These are phyloP conservation scores for Globodera rostochiensis DNA, from an alignment of 1,140 invertebrate genomes.

Conservation along the genomic window DNA sequence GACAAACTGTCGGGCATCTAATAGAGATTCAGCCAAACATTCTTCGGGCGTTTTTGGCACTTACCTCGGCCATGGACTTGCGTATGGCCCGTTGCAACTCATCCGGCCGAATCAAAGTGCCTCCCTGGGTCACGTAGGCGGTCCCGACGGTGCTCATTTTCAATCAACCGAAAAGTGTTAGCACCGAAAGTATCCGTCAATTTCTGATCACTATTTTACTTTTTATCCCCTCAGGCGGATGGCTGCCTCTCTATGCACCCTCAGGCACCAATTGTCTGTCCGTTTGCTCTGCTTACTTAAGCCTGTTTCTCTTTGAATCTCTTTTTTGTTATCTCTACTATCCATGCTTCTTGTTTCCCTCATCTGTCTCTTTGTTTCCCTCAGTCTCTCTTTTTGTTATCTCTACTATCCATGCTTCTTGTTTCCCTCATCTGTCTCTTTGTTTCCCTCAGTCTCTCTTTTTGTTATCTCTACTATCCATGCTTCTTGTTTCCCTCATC, in stretches of 20 bases:
- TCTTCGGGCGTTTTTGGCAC: not conserved
- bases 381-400: too few species aligned
- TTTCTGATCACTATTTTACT: too few species aligned
- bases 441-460: not conserved
- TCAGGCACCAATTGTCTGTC: not conserved
- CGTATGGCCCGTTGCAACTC: conserved; percentile 19
- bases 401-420: too few species aligned
- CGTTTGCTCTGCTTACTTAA: too few species aligned
- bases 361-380: not conserved
- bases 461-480: too few species aligned
- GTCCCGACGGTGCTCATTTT: not conserved
- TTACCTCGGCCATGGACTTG: conserved; percentile 6
- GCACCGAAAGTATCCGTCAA: too few species aligned
- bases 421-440: not conserved
- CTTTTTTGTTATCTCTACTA: not conserved
- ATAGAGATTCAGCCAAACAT: not conserved
- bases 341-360: not conserved
- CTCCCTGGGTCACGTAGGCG: conserved; percentile 4
- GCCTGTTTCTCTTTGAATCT: not conserved
- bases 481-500: not conserved
- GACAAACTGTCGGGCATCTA: conserved; percentile 17
- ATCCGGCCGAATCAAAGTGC: conserved; percentile 15
- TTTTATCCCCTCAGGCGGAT: not conserved
- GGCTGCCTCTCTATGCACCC: not conserved
- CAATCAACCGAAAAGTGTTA: not conserved